These are phyloP conservation scores for Bradynema listronoti DNA, from an alignment of 1,140 invertebrate species.

Conservation along the genomic window DNA sequence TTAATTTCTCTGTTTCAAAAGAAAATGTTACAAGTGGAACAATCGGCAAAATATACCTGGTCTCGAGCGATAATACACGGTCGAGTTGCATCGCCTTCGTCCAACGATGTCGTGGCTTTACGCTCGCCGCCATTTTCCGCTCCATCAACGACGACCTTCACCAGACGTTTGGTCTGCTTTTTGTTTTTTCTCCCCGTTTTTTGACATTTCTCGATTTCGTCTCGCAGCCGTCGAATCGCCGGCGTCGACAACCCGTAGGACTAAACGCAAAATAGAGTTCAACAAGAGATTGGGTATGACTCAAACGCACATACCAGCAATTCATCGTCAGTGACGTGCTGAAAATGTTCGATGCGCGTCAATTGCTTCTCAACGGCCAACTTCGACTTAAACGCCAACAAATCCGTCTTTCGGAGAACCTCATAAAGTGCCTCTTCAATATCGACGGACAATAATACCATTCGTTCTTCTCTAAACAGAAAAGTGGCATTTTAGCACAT, in stretches of 20 bases:
- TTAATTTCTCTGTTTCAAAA: too few species aligned
- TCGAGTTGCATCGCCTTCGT: neutral
- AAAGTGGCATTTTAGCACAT: neutral
- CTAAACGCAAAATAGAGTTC: constrained; percentile 21
- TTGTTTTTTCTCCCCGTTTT: constrained; percentile 16
- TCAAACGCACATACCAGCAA: constrained; percentile 24
- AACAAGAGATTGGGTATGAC: neutral
- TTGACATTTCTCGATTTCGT: constrained; percentile 13
- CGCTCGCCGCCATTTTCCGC: constrained; percentile 6
- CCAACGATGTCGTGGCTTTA: neutral
- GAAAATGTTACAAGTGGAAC: too few species aligned
- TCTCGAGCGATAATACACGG: neutral
- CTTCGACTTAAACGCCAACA: constrained; percentile 30
- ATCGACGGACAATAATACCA: constrained; percentile 13
- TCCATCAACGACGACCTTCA: neutral
- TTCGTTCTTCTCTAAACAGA: constrained; percentile 7
- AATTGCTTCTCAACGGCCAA: constrained; percentile 35
- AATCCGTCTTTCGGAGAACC: constrained; percentile 35
- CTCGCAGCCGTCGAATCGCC: constrained; percentile 32
- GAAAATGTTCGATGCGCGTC: constrained; percentile 43
- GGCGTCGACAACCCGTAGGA: constrained; percentile 43
- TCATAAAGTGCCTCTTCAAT: constrained; percentile 40
- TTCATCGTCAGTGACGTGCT: constrained; percentile 38
- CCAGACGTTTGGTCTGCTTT: constrained; percentile 15
- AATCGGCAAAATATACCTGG: too few species aligned